These are phyloP conservation scores for Lagopus muta DNA, from an alignment of 2,113 vertebrate species.

Conservation along the genomic window DNA sequence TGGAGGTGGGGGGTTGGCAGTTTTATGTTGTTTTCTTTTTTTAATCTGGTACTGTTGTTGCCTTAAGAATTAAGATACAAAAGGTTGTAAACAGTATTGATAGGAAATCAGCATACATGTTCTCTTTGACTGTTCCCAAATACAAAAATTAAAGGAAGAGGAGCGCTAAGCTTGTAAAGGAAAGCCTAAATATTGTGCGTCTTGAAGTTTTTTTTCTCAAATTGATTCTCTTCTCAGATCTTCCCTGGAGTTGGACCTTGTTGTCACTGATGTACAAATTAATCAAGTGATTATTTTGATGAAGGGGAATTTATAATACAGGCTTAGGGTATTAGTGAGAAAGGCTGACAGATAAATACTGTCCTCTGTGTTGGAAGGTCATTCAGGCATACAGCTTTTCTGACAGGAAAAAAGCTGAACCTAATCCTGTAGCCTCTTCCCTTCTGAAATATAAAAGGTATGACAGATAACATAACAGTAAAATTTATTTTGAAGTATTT, in stretches of 20 bases:
- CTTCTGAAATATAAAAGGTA: not conserved
- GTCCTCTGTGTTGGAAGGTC: constrained; percentile 64
- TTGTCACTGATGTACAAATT: constrained; percentile 47
- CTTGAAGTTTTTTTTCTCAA: not conserved
- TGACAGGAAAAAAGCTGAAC: not conserved
- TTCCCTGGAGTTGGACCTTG: not conserved
- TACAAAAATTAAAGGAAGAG: not conserved
- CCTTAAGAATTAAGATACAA: not conserved
- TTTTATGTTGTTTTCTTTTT: not conserved
- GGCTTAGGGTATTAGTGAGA: constrained; percentile 61
- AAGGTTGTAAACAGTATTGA: not conserved
- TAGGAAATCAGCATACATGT: not conserved
- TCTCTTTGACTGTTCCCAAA: not conserved
- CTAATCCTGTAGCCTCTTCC: not conserved
- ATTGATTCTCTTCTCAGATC: not conserved
- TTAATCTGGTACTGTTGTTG: not conserved
- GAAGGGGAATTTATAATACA: constrained; percentile 51
- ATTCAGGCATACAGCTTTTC: constrained; percentile 29
- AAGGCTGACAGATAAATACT: constrained; percentile 33
- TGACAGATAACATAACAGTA: not conserved
- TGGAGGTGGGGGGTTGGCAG: fast-evolving
- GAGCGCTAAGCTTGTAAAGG: not conserved
- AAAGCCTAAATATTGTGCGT: not conserved
- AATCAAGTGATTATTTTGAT: constrained; percentile 56
- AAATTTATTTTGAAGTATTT: not conserved